A percentile compares a stretch with the other conserved stretches of the same genome.
Conservation (phyloP, 2,888 invertebrate species). For the Lasiommata megera region DNA sequence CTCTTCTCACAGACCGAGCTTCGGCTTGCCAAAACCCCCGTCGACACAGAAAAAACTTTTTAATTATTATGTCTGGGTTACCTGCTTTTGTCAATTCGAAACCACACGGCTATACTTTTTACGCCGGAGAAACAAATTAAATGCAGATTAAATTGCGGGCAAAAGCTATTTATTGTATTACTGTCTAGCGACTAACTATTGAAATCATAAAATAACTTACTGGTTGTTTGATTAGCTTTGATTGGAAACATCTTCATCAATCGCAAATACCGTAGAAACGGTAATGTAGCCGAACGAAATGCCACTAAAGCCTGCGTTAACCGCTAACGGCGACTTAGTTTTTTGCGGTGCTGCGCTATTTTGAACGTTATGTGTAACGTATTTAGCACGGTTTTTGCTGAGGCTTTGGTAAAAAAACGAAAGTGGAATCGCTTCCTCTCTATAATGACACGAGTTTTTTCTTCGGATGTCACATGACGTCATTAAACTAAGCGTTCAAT, state of each 20-base stretch:
- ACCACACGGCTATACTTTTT: no score
- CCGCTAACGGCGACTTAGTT: neutral
- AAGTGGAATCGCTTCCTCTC: slow-evolving; percentile 30
- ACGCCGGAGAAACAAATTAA: no score
- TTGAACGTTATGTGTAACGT: neutral
- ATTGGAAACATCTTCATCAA: neutral
- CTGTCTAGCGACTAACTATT: no score
- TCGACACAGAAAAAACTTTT: no score
- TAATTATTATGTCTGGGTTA: no score
- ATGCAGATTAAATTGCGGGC: no score
- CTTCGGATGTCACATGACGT: slow-evolving; percentile 22
- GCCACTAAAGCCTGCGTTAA: neutral
- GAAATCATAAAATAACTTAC: no score
- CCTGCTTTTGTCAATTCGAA: no score
- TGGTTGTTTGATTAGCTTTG: neutral
- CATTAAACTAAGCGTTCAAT: neutral
- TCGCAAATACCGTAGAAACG: neutral
- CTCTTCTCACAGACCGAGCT: no score
- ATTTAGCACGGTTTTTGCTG: slow-evolving; percentile 14
- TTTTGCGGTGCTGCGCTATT: neutral
- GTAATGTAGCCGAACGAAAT: neutral
- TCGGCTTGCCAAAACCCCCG: no score
- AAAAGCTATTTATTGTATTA: no score
- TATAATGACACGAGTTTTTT: slow-evolving; percentile 25
- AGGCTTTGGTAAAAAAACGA: slow-evolving; percentile 27